A percentile compares a stretch with the other conserved stretches of the same genome.
These are phyloP conservation scores for Meganola albula DNA, from an alignment of 2,888 invertebrate genomes.

Conservation along the genomic window DNA sequence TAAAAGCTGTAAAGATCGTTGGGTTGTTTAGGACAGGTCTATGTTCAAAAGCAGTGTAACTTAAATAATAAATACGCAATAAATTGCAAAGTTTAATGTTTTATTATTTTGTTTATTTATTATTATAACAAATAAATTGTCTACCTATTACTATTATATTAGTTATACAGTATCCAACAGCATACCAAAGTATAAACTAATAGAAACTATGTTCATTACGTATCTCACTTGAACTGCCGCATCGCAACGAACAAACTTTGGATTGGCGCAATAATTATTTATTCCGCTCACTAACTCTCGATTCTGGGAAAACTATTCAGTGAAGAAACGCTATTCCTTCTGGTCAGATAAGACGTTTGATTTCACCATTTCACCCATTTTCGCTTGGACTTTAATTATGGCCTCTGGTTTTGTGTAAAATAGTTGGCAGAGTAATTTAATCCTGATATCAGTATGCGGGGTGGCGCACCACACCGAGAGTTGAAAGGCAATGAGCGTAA, in stretches of 20 bases:
- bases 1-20: no score
- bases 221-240: constrained; percentile 45
- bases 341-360: constrained; percentile 77
- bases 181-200: constrained; percentile 41
- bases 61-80: no score
- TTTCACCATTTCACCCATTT: constrained; percentile 73
- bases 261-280: constrained; percentile 74
- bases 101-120: no score
- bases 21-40: no score
- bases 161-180: no score
- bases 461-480: constrained; percentile 53
- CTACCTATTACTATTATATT: no score
- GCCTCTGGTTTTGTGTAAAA: constrained; percentile 76
- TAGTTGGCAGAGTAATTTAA: constrained; percentile 75
- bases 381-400: constrained; percentile 74
- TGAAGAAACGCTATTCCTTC: constrained; percentile 73
- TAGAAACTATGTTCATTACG: constrained; percentile 65
- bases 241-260: constrained; percentile 55
- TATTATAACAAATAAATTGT: no score
- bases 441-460: constrained; percentile 70
- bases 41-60: no score
- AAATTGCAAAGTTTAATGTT: no score
- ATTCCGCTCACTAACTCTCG: constrained; percentile 73
- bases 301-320: constrained; percentile 67
- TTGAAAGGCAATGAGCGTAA: constrained; percentile 46